These are phyloP conservation scores for Tyria jacobaeae DNA, from an alignment of 2,888 invertebrate genomes.

Conservation along the genomic window DNA sequence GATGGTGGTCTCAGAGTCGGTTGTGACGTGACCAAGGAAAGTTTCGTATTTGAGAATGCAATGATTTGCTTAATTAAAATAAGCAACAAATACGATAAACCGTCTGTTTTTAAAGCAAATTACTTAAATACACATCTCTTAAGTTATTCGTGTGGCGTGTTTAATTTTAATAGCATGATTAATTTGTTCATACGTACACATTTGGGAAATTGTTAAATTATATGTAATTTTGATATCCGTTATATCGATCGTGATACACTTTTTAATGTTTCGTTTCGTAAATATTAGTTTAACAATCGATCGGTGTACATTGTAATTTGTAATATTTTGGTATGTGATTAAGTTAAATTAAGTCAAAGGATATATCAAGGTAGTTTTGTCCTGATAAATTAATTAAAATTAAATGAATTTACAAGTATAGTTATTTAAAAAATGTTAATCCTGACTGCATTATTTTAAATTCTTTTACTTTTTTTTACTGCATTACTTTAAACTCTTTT, in stretches of 20 bases:
- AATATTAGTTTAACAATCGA: slow-evolving; percentile 12
- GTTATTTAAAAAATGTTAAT: too few relatives aligned
- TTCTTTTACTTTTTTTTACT: too few relatives aligned
- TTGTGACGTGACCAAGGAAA: slow-evolving; percentile 58
- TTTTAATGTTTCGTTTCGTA: slow-evolving; percentile 8
- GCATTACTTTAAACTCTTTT: too few relatives aligned
- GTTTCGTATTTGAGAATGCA: slow-evolving; percentile 55
- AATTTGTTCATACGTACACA: slow-evolving; percentile 30
- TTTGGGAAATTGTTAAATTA: slow-evolving; percentile 35
- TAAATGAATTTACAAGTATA: too few relatives aligned
- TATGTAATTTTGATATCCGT: slow-evolving; percentile 33
- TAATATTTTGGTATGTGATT: background rate
- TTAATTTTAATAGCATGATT: slow-evolving; percentile 42
- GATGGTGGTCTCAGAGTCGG: slow-evolving; percentile 60
- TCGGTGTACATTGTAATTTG: background rate
- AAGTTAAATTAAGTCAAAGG: background rate
- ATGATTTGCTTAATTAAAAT: slow-evolving; percentile 56
- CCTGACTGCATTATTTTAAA: too few relatives aligned
- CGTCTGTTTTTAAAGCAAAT: slow-evolving; percentile 38
- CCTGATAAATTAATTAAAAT: too few relatives aligned
- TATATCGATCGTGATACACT: slow-evolving; percentile 9
- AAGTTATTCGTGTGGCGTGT: slow-evolving; percentile 30
- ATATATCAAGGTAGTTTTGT: background rate
- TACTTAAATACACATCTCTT: slow-evolving; percentile 40
- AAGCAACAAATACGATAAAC: slow-evolving; percentile 31